A percentile compares a stretch with the other conserved stretches of the same genome.
phyloP scores from a whole-genome alignment of 1,140 invertebrate genomes.

The Parasteatoda tepidariorum region DNA sequence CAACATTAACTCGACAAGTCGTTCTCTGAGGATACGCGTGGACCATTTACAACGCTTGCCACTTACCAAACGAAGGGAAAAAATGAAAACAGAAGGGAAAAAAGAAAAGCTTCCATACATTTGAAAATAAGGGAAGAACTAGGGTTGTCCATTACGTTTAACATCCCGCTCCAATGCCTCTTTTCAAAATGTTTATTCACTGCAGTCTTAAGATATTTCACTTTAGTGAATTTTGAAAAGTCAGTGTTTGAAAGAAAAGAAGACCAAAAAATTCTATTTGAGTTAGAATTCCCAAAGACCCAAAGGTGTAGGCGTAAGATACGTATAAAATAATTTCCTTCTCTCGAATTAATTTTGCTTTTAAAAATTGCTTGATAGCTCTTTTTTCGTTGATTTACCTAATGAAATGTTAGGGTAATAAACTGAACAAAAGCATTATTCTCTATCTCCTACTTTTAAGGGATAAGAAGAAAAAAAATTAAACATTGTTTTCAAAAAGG shows the following conservation, averaged over 20 bases:
- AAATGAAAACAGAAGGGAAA: not conserved
- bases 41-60: constrained; percentile 27
- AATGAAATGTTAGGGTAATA: too few species aligned
- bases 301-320: too few species aligned
- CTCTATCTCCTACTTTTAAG: too few species aligned
- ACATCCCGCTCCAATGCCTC: not conserved
- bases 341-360: too few species aligned
- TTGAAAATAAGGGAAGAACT: not conserved
- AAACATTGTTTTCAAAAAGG: too few species aligned
- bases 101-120: not conserved
- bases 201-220: not conserved
- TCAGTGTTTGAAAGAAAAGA: not conserved
- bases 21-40: not conserved
- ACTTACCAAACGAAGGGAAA: constrained; percentile 4
- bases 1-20: constrained; percentile 25
- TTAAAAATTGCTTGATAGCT: too few species aligned
- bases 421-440: too few species aligned
- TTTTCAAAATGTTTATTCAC: not conserved
- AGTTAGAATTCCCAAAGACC: not conserved
- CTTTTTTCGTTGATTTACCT: too few species aligned
- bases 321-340: too few species aligned
- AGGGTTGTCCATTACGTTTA: constrained; percentile 12
- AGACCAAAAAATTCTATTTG: not conserved
- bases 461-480: too few species aligned
- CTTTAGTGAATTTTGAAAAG: not conserved